Conservation (phyloP, 2,888 invertebrate species). For the Noctua janthe region DNA sequence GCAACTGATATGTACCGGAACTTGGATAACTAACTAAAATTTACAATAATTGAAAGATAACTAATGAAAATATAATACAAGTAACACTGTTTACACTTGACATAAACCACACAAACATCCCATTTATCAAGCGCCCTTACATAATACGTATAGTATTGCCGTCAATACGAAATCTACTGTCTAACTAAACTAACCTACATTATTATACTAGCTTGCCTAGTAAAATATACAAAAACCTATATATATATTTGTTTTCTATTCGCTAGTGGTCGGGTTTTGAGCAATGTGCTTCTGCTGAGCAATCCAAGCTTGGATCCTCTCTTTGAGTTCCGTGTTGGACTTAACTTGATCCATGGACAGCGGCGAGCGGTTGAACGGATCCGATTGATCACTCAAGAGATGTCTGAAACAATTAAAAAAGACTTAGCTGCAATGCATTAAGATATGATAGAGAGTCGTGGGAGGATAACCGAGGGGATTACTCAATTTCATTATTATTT, state of each 20-base stretch:
- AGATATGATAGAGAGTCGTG: not conserved
- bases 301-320: slow-evolving; percentile 95
- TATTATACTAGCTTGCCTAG: slow-evolving; percentile 59
- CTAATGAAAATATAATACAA: slow-evolving; percentile 48
- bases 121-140: slow-evolving; percentile 53
- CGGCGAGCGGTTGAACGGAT: slow-evolving; percentile 98
- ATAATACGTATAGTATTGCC: slow-evolving; percentile 54
- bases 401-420: slow-evolving; percentile 90
- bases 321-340: slow-evolving; percentile 94
- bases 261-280: slow-evolving; percentile 71
- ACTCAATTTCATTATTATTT: not conserved
- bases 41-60: slow-evolving; percentile 50
- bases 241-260: slow-evolving; percentile 45
- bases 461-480: not conserved
- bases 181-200: slow-evolving; percentile 58
- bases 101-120: slow-evolving; percentile 39
- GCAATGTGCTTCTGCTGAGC: slow-evolving; percentile 89
- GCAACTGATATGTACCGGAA: slow-evolving; percentile 65
- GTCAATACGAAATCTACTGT: slow-evolving; percentile 64
- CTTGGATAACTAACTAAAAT: slow-evolving; percentile 58
- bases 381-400: slow-evolving; percentile 97
- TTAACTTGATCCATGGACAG: slow-evolving; percentile 98
- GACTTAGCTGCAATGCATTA: not conserved
- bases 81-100: slow-evolving; percentile 55
- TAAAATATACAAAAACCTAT: slow-evolving; percentile 61